These are phyloP conservation scores for Stichodactyla helianthus DNA, from an alignment of 64 coral and sea anemone species.

Conservation along the genomic window DNA sequence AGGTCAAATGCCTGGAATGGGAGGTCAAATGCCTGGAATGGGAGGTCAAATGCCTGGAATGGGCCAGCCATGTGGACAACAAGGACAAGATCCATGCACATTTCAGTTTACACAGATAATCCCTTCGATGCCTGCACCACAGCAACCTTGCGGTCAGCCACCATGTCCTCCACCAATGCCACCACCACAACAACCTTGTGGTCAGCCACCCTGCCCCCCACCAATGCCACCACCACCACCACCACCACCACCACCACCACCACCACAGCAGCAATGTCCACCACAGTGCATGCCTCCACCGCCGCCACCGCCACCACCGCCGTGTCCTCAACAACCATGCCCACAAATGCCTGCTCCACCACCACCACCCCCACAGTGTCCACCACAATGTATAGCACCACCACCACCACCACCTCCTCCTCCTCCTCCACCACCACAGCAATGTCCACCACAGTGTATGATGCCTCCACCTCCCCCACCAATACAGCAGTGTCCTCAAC, in stretches of 20 bases:
- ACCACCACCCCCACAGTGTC: conserved; percentile 13
- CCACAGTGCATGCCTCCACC: conserved; percentile 13
- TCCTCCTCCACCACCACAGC: neutral
- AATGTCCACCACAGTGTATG: neutral
- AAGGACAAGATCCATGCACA: conserved; percentile 9
- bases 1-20: neutral
- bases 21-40: neutral
- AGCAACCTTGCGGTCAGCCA: conserved; percentile 40
- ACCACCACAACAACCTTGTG: conserved; percentile 7
- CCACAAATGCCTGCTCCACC: conserved; percentile 14
- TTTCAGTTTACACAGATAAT: conserved; percentile 20
- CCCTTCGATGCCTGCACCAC: conserved; percentile 26
- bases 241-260: neutral
- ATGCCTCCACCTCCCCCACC: neutral
- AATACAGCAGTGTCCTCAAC: neutral
- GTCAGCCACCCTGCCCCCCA: conserved; percentile 9
- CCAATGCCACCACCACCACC: conserved; percentile 10
- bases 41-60: conserved; percentile 25
- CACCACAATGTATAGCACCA: conserved; percentile 3
- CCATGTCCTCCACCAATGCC: conserved; percentile 23
- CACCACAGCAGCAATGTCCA: conserved; percentile 19
- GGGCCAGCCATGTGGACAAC: conserved; percentile 34
- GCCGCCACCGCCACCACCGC: conserved; percentile 8
- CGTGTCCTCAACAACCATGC: conserved; percentile 4
- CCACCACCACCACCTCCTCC: neutral